phyloP scores from a whole-genome alignment of 2,113 vertebrate genomes.

The Myrmecophaga tridactyla region DNA sequence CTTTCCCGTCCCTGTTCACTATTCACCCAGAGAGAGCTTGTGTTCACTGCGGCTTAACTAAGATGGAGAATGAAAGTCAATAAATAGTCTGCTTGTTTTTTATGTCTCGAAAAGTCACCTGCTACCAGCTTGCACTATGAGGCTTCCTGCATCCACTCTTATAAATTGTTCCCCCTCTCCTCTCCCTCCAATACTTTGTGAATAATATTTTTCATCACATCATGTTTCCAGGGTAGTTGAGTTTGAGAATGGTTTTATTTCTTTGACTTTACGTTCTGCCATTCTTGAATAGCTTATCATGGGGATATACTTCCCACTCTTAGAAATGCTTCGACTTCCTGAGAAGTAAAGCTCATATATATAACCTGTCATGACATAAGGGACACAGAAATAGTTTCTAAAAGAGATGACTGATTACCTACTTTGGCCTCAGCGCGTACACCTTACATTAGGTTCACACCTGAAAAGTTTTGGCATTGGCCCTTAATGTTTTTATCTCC shows the following conservation, averaged over 20 bases:
- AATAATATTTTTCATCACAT: neutral
- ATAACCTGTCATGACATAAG: conserved; percentile 36
- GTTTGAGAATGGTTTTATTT: conserved; percentile 1
- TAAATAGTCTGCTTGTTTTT: neutral
- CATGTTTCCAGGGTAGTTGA: neutral
- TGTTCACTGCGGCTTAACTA: neutral
- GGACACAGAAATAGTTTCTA: conserved; percentile 43
- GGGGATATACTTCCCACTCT: neutral
- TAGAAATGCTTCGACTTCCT: conserved; percentile 35
- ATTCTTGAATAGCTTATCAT: neutral
- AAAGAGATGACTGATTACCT: conserved; percentile 30
- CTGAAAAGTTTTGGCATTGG: neutral
- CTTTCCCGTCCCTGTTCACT: neutral
- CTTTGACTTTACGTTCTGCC: neutral
- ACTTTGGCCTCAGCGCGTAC: neutral
- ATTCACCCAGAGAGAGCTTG: neutral
- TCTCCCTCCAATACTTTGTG: neutral
- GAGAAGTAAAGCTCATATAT: neutral
- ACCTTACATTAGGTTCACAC: neutral
- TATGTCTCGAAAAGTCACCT: conserved; percentile 1
- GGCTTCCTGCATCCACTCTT: neutral
- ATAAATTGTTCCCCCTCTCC: neutral
- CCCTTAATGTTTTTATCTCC: neutral
- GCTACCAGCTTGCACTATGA: neutral
- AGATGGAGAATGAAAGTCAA: neutral